phyloP scores from a whole-genome alignment of 2,888 invertebrate species.

The Physocephala rufipes region DNA sequence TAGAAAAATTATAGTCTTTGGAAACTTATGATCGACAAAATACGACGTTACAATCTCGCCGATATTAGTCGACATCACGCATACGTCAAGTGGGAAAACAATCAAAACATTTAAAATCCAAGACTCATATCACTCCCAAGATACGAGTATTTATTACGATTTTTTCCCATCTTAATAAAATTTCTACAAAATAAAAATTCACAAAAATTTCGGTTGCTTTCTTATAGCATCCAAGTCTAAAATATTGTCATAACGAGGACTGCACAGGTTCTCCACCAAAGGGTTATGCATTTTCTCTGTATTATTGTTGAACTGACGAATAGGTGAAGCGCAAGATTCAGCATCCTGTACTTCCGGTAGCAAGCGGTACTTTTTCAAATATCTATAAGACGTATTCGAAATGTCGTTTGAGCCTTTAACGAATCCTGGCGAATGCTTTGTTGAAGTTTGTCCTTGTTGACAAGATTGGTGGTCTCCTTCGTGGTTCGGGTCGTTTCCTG shows the following conservation, averaged over 20 bases:
- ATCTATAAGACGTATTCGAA: slow-evolving; percentile 62
- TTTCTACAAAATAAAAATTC: slow-evolving; percentile 13
- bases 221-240: slow-evolving; percentile 59
- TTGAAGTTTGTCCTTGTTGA: not conserved
- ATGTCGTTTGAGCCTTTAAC: slow-evolving; percentile 55
- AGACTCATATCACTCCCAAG: too few species aligned
- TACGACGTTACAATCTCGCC: too few species aligned
- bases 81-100: too few species aligned
- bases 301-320: slow-evolving; percentile 38
- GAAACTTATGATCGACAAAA: too few species aligned
- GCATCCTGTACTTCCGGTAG: slow-evolving; percentile 53
- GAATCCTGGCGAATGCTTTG: slow-evolving; percentile 46
- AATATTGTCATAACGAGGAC: slow-evolving; percentile 46
- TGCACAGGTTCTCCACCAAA: slow-evolving; percentile 10
- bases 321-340: slow-evolving; percentile 32
- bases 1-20: too few species aligned
- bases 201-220: slow-evolving; percentile 60
- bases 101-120: too few species aligned
- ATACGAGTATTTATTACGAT: too few species aligned
- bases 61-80: too few species aligned
- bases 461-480: slow-evolving; percentile 40
- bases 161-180: too few species aligned
- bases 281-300: slow-evolving; percentile 34
- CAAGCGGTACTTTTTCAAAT: slow-evolving; percentile 60
- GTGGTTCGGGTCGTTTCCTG: not conserved